Conservation (phyloP, 2,797 vertebrate species). For the Tokudaia muenninki region DNA sequence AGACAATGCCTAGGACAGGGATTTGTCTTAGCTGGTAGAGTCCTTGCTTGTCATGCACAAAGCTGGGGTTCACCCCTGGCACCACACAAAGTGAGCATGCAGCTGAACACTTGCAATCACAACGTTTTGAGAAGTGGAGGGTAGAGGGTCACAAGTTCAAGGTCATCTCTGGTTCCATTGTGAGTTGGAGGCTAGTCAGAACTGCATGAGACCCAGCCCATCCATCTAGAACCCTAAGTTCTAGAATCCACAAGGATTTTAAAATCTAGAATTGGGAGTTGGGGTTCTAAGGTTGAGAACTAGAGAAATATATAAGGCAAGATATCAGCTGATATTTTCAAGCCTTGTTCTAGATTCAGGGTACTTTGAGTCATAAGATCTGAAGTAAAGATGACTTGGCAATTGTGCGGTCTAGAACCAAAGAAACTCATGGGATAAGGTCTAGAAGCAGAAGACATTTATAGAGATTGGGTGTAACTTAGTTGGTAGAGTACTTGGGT, state of each 20-base stretch:
- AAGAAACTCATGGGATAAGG: background rate
- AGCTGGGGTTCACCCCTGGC: background rate
- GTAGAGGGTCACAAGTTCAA: background rate
- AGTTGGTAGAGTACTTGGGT: background rate
- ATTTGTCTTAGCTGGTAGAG: background rate
- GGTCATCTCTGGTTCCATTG: background rate
- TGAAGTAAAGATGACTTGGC: background rate
- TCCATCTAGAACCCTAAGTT: background rate
- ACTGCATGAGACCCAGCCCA: background rate
- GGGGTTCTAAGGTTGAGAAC: background rate
- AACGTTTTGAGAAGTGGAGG: background rate
- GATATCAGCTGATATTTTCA: background rate
- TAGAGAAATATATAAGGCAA: background rate
- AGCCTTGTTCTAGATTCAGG: background rate
- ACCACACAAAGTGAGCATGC: background rate
- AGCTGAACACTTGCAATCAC: background rate
- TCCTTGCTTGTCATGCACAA: background rate
- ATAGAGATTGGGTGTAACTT: background rate
- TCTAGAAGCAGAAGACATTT: background rate
- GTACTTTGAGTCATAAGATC: background rate
- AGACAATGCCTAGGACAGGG: background rate
- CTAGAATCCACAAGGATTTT: constrained; percentile 28
- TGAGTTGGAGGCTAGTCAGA: background rate
- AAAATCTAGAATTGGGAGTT: background rate
- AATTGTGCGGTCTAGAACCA: background rate